phyloP scores from a whole-genome alignment of 2,797 vertebrate species.

The Gambelia wislizenii region DNA sequence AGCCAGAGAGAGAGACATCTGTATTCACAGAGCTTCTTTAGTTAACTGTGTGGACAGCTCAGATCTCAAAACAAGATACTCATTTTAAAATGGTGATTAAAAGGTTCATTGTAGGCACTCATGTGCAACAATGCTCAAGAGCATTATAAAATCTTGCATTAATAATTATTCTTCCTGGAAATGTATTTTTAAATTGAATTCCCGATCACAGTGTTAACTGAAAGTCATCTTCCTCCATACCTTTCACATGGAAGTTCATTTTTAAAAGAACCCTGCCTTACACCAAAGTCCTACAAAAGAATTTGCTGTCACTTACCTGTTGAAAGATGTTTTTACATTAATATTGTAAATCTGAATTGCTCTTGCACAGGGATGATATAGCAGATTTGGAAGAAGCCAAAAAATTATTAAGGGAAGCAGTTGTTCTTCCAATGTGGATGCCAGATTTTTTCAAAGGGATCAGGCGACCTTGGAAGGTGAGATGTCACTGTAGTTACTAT shows the following conservation, averaged over 20 bases:
- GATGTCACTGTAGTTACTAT: constrained; percentile 26
- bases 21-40: constrained; percentile 1
- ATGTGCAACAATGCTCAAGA: constrained; percentile 31
- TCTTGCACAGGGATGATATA: constrained; percentile 90
- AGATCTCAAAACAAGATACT: constrained; percentile 45
- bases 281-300: constrained; percentile 34
- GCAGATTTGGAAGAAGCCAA: constrained; percentile 98
- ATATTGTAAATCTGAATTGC: constrained; percentile 42
- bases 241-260: constrained; percentile 42
- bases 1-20: too few species aligned
- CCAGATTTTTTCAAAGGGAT: constrained; percentile 99
- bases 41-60: constrained; percentile 52
- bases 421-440: constrained; percentile 99
- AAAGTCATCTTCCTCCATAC: constrained; percentile 40
- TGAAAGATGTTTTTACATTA: neutral
- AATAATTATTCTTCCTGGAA: constrained; percentile 24
- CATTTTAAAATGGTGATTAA: constrained; percentile 47
- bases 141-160: constrained; percentile 50
- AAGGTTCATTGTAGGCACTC: constrained; percentile 35
- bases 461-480: constrained; percentile 97
- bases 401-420: constrained; percentile 95
- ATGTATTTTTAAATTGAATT: constrained; percentile 63
- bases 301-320: constrained; percentile 26
- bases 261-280: constrained; percentile 47
- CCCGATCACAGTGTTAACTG: constrained; percentile 35